Conservation (phyloP, 2,888 invertebrate species). For the Drosophila mimetica region DNA sequence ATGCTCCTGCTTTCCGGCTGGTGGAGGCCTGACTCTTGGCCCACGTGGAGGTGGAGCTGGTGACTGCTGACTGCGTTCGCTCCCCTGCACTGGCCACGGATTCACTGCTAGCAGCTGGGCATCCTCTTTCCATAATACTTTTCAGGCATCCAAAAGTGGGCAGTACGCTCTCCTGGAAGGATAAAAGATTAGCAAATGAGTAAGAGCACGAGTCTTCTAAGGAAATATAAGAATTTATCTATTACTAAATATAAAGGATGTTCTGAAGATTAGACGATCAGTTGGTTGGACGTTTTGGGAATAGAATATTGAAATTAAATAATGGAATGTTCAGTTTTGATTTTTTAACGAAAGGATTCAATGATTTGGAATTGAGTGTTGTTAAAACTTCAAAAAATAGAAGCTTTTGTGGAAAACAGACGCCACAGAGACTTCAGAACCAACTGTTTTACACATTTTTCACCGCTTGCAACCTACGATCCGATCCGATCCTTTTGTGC, state of each 20-base stretch:
- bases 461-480: slow-evolving; percentile 2
- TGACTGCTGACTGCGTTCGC: slow-evolving; percentile 34
- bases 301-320: no score
- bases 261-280: no score
- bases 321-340: no score
- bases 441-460: background rate
- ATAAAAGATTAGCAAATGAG: background rate
- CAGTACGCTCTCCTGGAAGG: slow-evolving; percentile 48
- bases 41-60: slow-evolving; percentile 25
- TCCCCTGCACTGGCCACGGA: slow-evolving; percentile 53
- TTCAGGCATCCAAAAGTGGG: slow-evolving; percentile 49
- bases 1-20: slow-evolving; percentile 18
- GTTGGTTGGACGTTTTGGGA: no score
- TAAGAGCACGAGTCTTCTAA: background rate
- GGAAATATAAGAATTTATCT: no score
- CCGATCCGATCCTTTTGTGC: slow-evolving; percentile 32
- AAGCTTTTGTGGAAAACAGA: background rate
- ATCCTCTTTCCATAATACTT: slow-evolving; percentile 84
- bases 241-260: no score
- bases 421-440: background rate
- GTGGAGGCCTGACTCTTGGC: slow-evolving; percentile 29
- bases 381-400: no score
- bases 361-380: no score
- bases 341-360: no score
- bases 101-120: slow-evolving; percentile 75